Evolutionary conservation across 1,140 invertebrate genomes (phyloP), one percentile per base, ranked within the genome.

Genomic region (Caenorhabditis brenneri): DNA sequence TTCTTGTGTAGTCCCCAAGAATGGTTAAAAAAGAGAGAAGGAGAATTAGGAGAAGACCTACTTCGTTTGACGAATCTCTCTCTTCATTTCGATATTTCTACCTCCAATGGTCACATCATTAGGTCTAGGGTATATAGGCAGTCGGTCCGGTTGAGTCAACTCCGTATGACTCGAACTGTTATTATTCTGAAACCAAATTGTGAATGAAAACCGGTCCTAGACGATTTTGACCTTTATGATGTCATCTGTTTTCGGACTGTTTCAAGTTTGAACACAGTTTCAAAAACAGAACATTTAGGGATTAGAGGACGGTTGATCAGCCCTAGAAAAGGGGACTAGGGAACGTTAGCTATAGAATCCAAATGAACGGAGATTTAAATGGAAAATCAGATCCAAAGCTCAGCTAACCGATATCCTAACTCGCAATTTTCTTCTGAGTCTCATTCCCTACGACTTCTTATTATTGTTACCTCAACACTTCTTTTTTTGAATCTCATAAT

Each of bases 1-100:
- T 65, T 65, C 60, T 65, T 65, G 22, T 74, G 65, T 74, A 74
- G 65, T n/a, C 65, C n/a, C 24, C 65, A 42, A 74, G 36, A 74
- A 42, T 74, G 36, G 65, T 74, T 39, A 31, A 27, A 27, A 55
- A 27, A 27, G 3, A n/a, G n/a, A 10, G 9, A 19, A 24, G 7
- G 24, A 55, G 15, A 55, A 24, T 42, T 42, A 55, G 24, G 19
- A 19, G n/a, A n/a, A 15, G 19, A 55, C 7, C 24, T n/a, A n/a
- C n/a, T n/a, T n/a, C 22, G 27, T 55, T 55, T 27, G 53, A 55
- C 53, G 53, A 55, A 51, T 51, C 53, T 58, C 53, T 58, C 7
- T 58, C 27, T 29, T 58, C 51, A 12, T 31, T 58, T 58, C 49
- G 22, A 29, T 58, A 29, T n/a, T 24, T 24, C 12, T 29, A 24